phyloP scores from a whole-genome alignment of 2,113 vertebrate genomes.

The Amphiprion percula region DNA sequence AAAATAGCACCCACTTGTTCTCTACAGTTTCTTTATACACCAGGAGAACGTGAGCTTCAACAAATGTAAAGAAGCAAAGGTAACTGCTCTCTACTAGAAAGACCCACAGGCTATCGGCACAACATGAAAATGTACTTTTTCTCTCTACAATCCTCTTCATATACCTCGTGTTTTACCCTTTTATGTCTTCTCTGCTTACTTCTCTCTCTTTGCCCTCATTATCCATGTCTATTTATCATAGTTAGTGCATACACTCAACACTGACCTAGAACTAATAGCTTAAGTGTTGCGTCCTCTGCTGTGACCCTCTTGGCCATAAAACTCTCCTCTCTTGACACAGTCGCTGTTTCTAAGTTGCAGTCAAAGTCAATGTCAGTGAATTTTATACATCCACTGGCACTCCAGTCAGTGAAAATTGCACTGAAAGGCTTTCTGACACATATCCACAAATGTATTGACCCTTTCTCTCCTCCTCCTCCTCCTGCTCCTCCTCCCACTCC shows the following conservation, averaged over 20 bases:
- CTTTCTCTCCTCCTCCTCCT: conserved; percentile 66
- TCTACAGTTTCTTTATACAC: conserved; percentile 37
- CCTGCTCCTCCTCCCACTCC: conserved; percentile 73
- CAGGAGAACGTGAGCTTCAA: conserved; percentile 10
- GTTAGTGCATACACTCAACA: conserved; percentile 35
- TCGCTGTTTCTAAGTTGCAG: conserved; percentile 45
- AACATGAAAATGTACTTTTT: conserved; percentile 31
- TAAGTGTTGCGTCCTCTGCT: conserved; percentile 36
- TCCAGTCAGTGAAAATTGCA: conserved; percentile 44
- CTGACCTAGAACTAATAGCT: conserved; percentile 46
- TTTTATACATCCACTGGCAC: conserved; percentile 22
- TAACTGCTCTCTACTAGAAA: conserved; percentile 24
- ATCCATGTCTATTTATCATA: conserved; percentile 44
- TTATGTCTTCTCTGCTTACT: conserved; percentile 21
- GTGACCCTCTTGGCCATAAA: conserved; percentile 30
- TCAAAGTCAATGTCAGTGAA: conserved; percentile 52
- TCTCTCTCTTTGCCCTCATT: conserved; percentile 41
- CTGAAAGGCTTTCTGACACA: conserved; percentile 53
- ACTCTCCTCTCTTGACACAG: conserved; percentile 39
- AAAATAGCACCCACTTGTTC: conserved; percentile 33
- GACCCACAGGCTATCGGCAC: conserved; percentile 5
- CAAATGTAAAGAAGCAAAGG: conserved; percentile 39
- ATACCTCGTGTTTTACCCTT: conserved; percentile 33
- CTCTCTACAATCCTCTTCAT: conserved; percentile 19
- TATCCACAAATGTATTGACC: conserved; percentile 68